phyloP scores from a whole-genome alignment of 2,888 invertebrate genomes.

The Dysmachus trigonus region DNA sequence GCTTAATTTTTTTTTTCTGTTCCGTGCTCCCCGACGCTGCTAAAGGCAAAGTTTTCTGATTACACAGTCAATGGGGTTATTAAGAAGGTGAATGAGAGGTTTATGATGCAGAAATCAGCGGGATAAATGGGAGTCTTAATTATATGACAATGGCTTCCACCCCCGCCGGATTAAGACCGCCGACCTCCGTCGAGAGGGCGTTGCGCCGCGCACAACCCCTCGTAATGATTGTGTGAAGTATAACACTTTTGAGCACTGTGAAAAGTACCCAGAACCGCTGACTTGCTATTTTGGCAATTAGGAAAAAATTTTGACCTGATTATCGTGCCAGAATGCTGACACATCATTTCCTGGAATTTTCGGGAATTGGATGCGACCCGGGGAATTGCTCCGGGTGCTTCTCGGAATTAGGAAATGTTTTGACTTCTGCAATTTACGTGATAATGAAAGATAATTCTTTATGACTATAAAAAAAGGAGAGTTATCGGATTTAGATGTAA shows the following conservation, averaged over 20 bases:
- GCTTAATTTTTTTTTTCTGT: neutral
- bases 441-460: neutral
- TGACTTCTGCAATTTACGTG: neutral
- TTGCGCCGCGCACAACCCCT: no score
- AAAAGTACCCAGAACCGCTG: neutral
- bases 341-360: neutral
- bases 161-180: neutral
- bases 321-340: neutral
- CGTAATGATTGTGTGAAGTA: constrained; percentile 6
- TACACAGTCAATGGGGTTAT: constrained; percentile 38
- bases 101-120: constrained; percentile 39
- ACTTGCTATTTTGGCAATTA: neutral
- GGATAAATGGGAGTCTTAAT: constrained; percentile 33
- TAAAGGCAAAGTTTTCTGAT: constrained; percentile 32
- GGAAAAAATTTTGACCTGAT: neutral
- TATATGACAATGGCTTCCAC: constrained; percentile 36
- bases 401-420: neutral
- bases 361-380: neutral
- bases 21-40: neutral
- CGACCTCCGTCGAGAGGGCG: neutral
- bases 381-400: neutral
- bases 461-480: neutral
- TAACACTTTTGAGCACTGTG: neutral
- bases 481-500: neutral
- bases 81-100: constrained; percentile 42